Base-by-base conservation (phyloP, 2,113 vertebrate species). In the Ptilonorhynchus violaceus region DNA sequence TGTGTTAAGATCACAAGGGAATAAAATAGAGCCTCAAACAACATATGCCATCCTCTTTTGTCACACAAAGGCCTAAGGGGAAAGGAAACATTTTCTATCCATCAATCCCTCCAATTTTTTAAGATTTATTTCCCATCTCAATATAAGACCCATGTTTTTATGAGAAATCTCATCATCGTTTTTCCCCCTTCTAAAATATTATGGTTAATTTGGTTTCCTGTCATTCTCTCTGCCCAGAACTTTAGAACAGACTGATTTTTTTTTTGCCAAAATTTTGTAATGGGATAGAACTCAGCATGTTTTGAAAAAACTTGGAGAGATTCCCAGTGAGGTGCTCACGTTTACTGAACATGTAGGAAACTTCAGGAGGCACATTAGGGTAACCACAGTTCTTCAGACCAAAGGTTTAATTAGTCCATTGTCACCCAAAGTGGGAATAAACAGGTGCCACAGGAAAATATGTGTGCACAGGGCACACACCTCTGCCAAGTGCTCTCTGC, bases 61-160 rank as follows among this genome's bases (percentile, higher is more conserved):
- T 67, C 67, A 74, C 11, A 82, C 7, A 76, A 53, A 67, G 39
- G 9, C 27, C 62, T 74, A 75, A 69, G 50, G 11, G 35, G 28
- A 73, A 82, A 78, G 24, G 15, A 78, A 66, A 17, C 31, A 13
- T 83, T 66, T 67, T 31, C 42, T 73, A 79, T 37, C 44, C 15
- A 30, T 52, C 21, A 69, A 16, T 10, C 11, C 22, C 39, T 64
- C 37, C 31, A 33, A 7, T n/a, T 68, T 87, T 86, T 49, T 1
- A n/a, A 46, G 22, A 56, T 56, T 74, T 73, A 41, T 22, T 75
- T 92, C 15, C 22, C 39, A n/a, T 67, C 37, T 60, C 69, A 85
- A 50, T 12, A 42, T 1, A 22, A 35, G 25, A 73, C 35, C 52
- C 10, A 3, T 0, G 0, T 9, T 73, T 84, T 53, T 52, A 30